Conservation (phyloP, 2,113 vertebrate species). For the Albula goreensis region DNA sequence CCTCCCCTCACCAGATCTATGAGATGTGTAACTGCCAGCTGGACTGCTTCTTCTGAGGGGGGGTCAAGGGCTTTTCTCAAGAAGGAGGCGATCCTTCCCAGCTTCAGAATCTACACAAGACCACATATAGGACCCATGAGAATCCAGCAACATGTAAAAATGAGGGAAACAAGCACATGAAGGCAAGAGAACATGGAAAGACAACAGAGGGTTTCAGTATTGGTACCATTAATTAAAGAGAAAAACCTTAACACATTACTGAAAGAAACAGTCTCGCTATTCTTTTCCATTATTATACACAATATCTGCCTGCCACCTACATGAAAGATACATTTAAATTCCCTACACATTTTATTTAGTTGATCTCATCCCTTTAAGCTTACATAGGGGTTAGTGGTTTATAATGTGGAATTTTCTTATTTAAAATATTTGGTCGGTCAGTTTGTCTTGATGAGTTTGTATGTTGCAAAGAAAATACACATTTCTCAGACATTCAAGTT, state of each 20-base stretch:
- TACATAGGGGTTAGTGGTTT: background rate
- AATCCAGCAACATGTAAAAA: background rate
- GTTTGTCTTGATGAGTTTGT: background rate
- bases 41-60: conserved; percentile 79
- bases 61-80: conserved; percentile 87
- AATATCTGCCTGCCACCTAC: too few species aligned
- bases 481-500: background rate
- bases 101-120: conserved; percentile 81
- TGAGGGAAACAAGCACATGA: too few species aligned
- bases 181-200: too few species aligned
- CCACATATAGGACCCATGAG: background rate
- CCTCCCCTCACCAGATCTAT: conserved; percentile 80
- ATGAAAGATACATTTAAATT: too few species aligned
- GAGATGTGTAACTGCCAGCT: conserved; percentile 86
- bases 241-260: too few species aligned
- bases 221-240: too few species aligned
- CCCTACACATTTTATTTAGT: background rate
- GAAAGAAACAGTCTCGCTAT: too few species aligned
- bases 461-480: background rate
- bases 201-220: too few species aligned
- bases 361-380: background rate
- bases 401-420: background rate
- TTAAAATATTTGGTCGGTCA: background rate
- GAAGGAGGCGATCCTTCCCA: conserved; percentile 87
- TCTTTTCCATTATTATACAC: too few species aligned